phyloP scores from a whole-genome alignment of 2,113 vertebrate genomes.

The Takifugu flavidus region DNA sequence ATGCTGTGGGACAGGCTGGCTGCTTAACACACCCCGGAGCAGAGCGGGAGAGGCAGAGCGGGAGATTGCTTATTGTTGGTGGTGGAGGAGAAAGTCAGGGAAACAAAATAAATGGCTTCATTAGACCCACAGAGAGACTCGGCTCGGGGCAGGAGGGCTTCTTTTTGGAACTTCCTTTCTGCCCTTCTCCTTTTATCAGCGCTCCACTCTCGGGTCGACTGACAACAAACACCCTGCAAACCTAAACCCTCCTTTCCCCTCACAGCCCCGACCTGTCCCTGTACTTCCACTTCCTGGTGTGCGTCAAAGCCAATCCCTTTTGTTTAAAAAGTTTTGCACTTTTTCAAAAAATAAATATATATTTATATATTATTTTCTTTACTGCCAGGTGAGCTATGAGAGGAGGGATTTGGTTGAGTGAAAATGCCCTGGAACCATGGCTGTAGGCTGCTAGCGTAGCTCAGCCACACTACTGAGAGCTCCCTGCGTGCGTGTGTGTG shows the following conservation, averaged over 20 bases:
- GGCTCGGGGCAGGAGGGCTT: conserved; percentile 50
- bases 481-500: conserved; percentile 17
- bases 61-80: conserved; percentile 40
- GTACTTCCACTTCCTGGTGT: conserved; percentile 58
- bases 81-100: conserved; percentile 52
- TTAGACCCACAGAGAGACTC: conserved; percentile 53
- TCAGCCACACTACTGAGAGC: conserved; percentile 45
- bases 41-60: conserved; percentile 27
- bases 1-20: conserved; percentile 56
- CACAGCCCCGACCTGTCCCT: conserved; percentile 44
- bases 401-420: conserved; percentile 56
- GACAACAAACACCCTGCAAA: conserved; percentile 48
- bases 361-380: conserved; percentile 23
- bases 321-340: conserved; percentile 61
- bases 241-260: conserved; percentile 32
- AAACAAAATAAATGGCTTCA: conserved; percentile 67
- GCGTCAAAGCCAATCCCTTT: conserved; percentile 56
- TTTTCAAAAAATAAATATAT: neutral
- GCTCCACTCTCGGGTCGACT: conserved; percentile 43
- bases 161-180: conserved; percentile 4
- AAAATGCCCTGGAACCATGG: conserved; percentile 65
- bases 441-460: conserved; percentile 59
- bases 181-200: conserved; percentile 33
- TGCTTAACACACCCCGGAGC: conserved; percentile 58
- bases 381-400: conserved; percentile 58